These are phyloP conservation scores for Brachionus rotundiformis DNA, from an alignment of 1,140 invertebrate species.

Conservation along the genomic window DNA sequence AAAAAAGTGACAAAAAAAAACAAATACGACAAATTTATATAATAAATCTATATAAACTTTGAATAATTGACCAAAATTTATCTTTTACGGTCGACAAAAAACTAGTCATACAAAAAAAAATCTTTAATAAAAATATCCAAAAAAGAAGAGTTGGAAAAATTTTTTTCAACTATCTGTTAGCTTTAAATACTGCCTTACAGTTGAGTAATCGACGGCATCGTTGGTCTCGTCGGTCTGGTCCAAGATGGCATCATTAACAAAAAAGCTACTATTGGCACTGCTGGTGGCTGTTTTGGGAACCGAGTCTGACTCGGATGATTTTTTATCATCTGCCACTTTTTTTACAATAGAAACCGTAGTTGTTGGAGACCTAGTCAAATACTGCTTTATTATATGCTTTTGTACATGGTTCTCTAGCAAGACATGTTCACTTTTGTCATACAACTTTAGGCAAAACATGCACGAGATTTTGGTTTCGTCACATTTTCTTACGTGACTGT, in stretches of 20 bases:
- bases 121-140: not conserved
- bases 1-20: slow-evolving; percentile 1
- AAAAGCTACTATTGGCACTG: slow-evolving; percentile 28
- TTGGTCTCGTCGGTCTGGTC: not conserved
- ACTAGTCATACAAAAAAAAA: not conserved
- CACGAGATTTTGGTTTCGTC: not conserved
- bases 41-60: not conserved
- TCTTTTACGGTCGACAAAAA: not conserved
- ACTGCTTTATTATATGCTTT: slow-evolving; percentile 35
- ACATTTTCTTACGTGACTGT: slow-evolving; percentile 35
- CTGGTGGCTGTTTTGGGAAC: not conserved
- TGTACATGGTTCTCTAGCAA: slow-evolving; percentile 41
- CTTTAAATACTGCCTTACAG: not conserved
- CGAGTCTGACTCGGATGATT: not conserved
- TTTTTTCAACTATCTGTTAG: not conserved
- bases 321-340: not conserved
- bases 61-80: not conserved
- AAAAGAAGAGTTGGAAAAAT: not conserved
- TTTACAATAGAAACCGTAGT: not conserved
- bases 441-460: slow-evolving; percentile 50
- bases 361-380: slow-evolving; percentile 35
- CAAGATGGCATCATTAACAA: slow-evolving; percentile 11
- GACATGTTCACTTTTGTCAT: slow-evolving; percentile 18
- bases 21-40: not conserved
- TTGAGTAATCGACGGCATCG: not conserved